phyloP scores from a whole-genome alignment of 2,888 invertebrate genomes.

The Sisyra nigra region DNA sequence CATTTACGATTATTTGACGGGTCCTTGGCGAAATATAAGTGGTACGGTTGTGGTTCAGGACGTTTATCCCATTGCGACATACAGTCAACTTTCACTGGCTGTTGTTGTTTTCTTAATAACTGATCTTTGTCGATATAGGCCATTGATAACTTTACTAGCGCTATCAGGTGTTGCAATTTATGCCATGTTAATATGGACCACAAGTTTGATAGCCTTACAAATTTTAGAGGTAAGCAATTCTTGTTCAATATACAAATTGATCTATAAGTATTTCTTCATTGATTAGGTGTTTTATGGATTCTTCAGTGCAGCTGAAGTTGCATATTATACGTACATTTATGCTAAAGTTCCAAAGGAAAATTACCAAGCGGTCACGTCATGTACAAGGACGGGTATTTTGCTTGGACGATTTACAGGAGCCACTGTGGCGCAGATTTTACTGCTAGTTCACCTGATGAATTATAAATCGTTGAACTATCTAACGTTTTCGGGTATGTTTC shows the following conservation, averaged over 20 bases:
- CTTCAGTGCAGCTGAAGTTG: conserved; percentile 79
- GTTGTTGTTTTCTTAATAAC: conserved; percentile 69
- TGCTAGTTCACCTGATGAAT: conserved; percentile 46
- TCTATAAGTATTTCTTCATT: neutral
- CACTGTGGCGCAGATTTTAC: conserved; percentile 57
- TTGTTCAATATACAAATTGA: neutral
- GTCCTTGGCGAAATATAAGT: conserved; percentile 62
- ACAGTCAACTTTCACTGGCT: conserved; percentile 60
- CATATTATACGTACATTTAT: conserved; percentile 88
- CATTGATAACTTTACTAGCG: conserved; percentile 68
- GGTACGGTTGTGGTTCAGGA: conserved; percentile 53
- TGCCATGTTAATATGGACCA: conserved; percentile 57
- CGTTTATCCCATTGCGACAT: conserved; percentile 76
- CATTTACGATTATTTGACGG: conserved; percentile 60
- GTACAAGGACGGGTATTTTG: conserved; percentile 67
- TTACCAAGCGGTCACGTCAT: conserved; percentile 73
- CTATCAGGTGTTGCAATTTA: conserved; percentile 57
- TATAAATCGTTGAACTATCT: conserved; percentile 66
- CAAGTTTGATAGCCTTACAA: conserved; percentile 52
- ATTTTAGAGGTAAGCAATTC: conserved; percentile 26
- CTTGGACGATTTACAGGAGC: conserved; percentile 66
- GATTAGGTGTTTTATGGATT: conserved; percentile 71
- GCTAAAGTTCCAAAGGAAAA: conserved; percentile 67
- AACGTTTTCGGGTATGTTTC: conserved; percentile 45
- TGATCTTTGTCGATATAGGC: conserved; percentile 72